Evolutionary conservation across 2,888 invertebrate species (phyloP), one percentile per base, ranked within the genome.

Genomic region (Baronia brevicornis): DNA sequence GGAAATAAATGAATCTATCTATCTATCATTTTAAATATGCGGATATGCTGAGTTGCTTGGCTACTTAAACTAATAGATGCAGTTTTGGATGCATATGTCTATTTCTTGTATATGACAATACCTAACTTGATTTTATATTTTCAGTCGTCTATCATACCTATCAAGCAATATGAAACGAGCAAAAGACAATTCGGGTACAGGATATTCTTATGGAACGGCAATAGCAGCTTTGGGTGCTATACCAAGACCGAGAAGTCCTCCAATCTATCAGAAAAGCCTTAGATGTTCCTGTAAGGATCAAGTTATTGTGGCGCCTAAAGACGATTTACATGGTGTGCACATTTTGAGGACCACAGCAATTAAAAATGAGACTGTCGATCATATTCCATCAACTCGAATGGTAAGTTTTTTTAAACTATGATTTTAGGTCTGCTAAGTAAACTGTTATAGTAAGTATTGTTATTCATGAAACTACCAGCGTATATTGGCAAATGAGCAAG

Each of bases 101-200:
- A n/a, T n/a, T n/a, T n/a, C n/a, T n/a, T n/a, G n/a, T n/a, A n/a
- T n/a, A n/a, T n/a, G n/a, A n/a, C n/a, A n/a, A n/a, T n/a, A n/a
- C n/a, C 5, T 7, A 14, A 34, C 31, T 33, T 25, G 9, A 31
- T 14, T 24, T 39, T 44, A 35, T 35, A 2, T 63, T 36, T 68
- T 9, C 66, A 79, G 79, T 46, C 73, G 72, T 12, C 40, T 66
- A 7, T 45, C 63, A 7, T 69, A 68, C 44, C 40, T 66, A 18
- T 61, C 74, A 3, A 57, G 44, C 37, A 73, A 60, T 41, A 72
- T 62, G 42, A 84, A 82, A 41, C 54, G 82, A 1, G 77, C 67
- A 5, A 84, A 80, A 55, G 82, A 82, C 48, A 82, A 77, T 48
- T 67, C 77, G 0, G 75, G 80, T 6, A 64, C 70, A 1, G 75